A percentile compares a stretch with the other conserved stretches of the same genome.
Evolutionary conservation across 2,797 vertebrate species (phyloP).

Genomic region (Neostethus bicornis): DNA sequence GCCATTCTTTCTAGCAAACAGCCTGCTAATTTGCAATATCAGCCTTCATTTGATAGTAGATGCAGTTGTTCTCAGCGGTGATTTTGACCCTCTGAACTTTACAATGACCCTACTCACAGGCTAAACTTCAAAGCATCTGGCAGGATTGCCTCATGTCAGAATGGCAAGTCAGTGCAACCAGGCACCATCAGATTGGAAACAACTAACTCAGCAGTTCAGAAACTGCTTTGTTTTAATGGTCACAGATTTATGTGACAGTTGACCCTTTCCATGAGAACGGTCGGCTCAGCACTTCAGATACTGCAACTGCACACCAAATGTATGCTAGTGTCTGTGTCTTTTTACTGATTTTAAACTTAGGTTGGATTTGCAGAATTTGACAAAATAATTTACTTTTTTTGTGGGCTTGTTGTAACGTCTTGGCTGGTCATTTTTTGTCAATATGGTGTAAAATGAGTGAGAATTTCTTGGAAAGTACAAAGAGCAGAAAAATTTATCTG

Average conservation of each 20-base stretch:
- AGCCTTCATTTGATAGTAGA: not conserved
- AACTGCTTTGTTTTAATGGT: constrained; percentile 56
- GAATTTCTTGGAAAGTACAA: too few relatives aligned
- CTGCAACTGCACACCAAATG: constrained; percentile 16
- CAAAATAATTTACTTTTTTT: not conserved
- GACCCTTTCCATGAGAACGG: constrained; percentile 43
- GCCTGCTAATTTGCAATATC: not conserved
- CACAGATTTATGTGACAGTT: constrained; percentile 55
- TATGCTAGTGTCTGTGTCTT: not conserved
- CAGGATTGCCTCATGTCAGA: constrained; percentile 29
- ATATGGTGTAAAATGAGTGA: too few relatives aligned
- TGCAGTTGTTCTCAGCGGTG: constrained; percentile 8
- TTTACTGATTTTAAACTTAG: not conserved
- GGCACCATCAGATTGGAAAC: constrained; percentile 27
- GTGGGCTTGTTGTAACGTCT: not conserved
- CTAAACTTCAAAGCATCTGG: constrained; percentile 19
- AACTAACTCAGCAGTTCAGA: constrained; percentile 40
- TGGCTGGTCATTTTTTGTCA: constrained; percentile 2
- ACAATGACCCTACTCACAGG: not conserved
- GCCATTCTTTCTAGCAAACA: not conserved
- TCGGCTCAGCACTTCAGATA: constrained; percentile 50
- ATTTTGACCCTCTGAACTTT: constrained; percentile 15
- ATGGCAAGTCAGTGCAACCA: constrained; percentile 17
- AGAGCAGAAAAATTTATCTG: too few relatives aligned
- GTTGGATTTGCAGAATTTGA: not conserved